Percentiles rank a stretch among this genome's conserved stretches.
Conservation (phyloP, 2,888 invertebrate species). For the Torymus tubicola region DNA sequence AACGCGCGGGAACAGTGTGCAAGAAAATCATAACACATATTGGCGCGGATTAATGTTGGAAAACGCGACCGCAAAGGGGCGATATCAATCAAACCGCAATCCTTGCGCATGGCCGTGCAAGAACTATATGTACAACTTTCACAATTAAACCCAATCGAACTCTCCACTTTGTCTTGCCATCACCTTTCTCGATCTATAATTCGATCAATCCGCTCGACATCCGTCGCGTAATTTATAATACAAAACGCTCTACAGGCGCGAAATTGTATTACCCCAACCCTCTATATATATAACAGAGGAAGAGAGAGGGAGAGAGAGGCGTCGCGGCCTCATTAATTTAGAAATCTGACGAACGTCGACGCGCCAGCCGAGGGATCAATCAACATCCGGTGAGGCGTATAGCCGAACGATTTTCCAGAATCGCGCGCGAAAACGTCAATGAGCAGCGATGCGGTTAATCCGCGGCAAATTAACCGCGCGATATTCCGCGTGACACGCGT, state of each 20-base stretch:
- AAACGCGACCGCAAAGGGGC: no score
- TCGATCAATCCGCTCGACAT: not conserved
- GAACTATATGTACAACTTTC: no score
- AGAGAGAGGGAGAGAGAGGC: not conserved
- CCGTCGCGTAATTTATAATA: not conserved
- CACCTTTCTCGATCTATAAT: no score
- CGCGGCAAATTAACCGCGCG: constrained; percentile 53
- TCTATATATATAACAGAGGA: not conserved
- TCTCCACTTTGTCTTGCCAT: no score
- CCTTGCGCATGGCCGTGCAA: no score
- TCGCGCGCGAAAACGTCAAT: constrained; percentile 49
- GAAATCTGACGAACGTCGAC: constrained; percentile 12
- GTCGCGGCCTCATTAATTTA: constrained; percentile 41
- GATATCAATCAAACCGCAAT: no score
- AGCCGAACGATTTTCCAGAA: constrained; percentile 7
- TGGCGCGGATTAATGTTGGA: no score
- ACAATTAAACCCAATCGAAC: no score
- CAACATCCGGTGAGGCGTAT: constrained; percentile 1
- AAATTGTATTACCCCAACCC: not conserved
- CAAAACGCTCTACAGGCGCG: not conserved
- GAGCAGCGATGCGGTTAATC: constrained; percentile 52
- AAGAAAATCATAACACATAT: no score
- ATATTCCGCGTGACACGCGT: constrained; percentile 33
- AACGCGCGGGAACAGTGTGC: no score
- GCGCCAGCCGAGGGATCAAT: constrained; percentile 22